phyloP scores from a whole-genome alignment of 2,888 invertebrate genomes.

The Erebia ligea region DNA sequence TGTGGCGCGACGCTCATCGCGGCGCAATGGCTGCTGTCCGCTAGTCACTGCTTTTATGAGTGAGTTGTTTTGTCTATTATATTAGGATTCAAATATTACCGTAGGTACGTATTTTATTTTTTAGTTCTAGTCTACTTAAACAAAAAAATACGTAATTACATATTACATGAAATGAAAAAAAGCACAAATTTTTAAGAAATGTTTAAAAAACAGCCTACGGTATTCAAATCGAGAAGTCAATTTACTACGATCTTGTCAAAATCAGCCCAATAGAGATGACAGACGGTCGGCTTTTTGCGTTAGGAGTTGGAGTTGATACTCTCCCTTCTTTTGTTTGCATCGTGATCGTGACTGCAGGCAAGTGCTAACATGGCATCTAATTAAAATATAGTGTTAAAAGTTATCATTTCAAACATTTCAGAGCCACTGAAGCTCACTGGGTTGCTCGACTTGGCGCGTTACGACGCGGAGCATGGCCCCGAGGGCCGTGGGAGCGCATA shows the following conservation, averaged over 20 bases:
- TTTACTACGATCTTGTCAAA: too few species aligned
- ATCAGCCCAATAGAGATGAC: too few species aligned
- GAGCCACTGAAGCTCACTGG: conserved; percentile 90
- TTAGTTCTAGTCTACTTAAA: too few species aligned
- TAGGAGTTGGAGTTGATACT: too few species aligned
- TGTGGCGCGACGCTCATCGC: conserved; percentile 90
- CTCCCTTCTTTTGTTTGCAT: not conserved
- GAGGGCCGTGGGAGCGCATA: conserved; percentile 89
- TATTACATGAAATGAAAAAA: too few species aligned
- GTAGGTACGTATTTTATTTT: too few species aligned
- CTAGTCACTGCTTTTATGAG: conserved; percentile 93
- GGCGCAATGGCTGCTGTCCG: conserved; percentile 89
- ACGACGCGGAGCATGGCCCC: conserved; percentile 87
- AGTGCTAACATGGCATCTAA: not conserved
- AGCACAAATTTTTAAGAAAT: too few species aligned
- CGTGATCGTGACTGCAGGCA: not conserved
- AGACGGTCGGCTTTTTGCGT: too few species aligned
- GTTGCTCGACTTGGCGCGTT: conserved; percentile 90
- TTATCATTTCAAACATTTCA: conserved; percentile 50
- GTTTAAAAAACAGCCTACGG: too few species aligned
- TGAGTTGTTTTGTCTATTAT: conserved; percentile 66
- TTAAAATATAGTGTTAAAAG: not conserved
- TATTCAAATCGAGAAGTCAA: too few species aligned
- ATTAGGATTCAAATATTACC: not conserved
- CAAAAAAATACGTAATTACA: too few species aligned